A percentile compares a stretch with the other conserved stretches of the same genome.
Conservation (phyloP, 2,888 invertebrate species). For the Mongoloraphidia duomilia region DNA sequence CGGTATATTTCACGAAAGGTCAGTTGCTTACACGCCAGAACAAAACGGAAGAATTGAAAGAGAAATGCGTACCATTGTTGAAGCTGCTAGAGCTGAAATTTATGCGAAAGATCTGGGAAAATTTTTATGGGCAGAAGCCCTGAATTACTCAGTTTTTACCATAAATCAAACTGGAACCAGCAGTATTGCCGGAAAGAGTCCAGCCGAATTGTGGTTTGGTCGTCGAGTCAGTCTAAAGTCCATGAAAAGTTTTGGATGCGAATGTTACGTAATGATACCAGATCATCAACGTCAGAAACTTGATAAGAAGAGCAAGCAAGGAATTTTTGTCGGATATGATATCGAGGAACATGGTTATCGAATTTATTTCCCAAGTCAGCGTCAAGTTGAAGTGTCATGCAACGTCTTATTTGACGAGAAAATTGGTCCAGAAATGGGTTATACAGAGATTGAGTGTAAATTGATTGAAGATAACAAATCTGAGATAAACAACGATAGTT, state of each 20-base stretch:
- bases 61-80: conserved; percentile 1
- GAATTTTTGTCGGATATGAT: conserved; percentile 2
- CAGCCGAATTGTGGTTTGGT: conserved; percentile 14
- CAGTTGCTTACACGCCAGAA: background rate
- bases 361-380: conserved; percentile 2
- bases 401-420: background rate
- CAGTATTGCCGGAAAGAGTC: conserved; percentile 6
- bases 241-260: conserved; percentile 10
- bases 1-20: background rate
- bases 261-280: conserved; percentile 6
- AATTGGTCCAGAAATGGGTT: background rate
- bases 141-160: conserved; percentile 12
- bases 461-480: background rate
- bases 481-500: too few relatives aligned
- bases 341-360: conserved; percentile 1
- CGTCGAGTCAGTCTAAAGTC: conserved; percentile 8
- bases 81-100: conserved; percentile 3
- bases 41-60: background rate
- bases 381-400: conserved; percentile 7
- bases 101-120: conserved; percentile 3
- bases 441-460: background rate
- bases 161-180: conserved; percentile 14
- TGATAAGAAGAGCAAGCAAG: conserved; percentile 3
- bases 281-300: conserved; percentile 5
- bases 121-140: conserved; percentile 12